phyloP scores from a whole-genome alignment of 2,113 vertebrate genomes.

The Anoura caudifer region DNA sequence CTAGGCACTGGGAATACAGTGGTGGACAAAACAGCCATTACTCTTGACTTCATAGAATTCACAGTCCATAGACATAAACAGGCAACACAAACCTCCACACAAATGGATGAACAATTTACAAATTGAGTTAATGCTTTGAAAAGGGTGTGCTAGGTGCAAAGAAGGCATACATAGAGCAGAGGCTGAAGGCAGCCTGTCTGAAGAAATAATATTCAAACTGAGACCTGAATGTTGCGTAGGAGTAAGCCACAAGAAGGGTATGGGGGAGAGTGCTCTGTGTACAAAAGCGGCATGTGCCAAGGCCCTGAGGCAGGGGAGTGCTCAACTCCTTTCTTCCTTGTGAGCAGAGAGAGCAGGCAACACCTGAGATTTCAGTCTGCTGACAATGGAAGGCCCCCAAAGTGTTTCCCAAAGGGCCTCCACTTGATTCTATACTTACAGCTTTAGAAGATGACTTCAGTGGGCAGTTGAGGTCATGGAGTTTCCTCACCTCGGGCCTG shows the following conservation, averaged over 20 bases:
- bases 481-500: neutral
- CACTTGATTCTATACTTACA: neutral
- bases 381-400: neutral
- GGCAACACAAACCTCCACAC: neutral
- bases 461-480: neutral
- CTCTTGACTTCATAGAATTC: neutral
- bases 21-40: neutral
- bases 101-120: neutral
- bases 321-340: neutral
- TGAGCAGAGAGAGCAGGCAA: neutral
- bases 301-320: neutral
- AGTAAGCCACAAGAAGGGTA: neutral
- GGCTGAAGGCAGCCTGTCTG: neutral
- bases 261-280: neutral
- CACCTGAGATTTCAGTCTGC: neutral
- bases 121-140: neutral
- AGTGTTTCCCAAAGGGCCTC: neutral
- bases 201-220: neutral
- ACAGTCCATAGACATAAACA: neutral
- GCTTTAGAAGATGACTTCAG: neutral
- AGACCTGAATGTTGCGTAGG: neutral
- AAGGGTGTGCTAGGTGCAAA: neutral
- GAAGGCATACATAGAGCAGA: neutral
- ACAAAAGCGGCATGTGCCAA: neutral
- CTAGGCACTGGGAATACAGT: neutral